Conservation (phyloP, 2,888 invertebrate species). For the Agonopterix subpropinquella region DNA sequence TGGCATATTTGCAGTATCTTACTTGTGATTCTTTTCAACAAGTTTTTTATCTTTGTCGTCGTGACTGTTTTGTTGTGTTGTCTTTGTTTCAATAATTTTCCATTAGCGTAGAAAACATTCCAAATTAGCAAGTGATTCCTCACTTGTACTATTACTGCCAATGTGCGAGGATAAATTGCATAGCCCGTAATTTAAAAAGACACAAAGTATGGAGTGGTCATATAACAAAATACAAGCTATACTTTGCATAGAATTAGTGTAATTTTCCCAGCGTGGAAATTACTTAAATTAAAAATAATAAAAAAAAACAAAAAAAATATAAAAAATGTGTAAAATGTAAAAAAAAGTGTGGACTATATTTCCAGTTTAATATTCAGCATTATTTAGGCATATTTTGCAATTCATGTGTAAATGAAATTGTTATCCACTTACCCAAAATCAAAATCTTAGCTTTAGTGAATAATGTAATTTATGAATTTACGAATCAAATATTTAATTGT, state of each 20-base stretch:
- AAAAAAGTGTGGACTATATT: constrained; percentile 70
- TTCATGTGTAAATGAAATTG: constrained; percentile 48
- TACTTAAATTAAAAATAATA: constrained; percentile 50
- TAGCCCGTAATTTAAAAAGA: constrained; percentile 68
- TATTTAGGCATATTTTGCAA: constrained; percentile 71
- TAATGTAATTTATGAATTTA: constrained; percentile 51
- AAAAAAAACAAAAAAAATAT: constrained; percentile 42
- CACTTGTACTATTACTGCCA: constrained; percentile 66
- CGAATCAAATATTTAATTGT: constrained; percentile 40
- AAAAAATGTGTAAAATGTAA: constrained; percentile 35
- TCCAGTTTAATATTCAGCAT: constrained; percentile 77
- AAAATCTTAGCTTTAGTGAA: constrained; percentile 65
- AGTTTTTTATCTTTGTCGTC: constrained; percentile 5
- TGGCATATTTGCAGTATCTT: constrained; percentile 72
- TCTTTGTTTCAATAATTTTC: constrained; percentile 11
- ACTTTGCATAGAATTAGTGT: constrained; percentile 95
- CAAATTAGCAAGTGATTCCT: constrained; percentile 41
- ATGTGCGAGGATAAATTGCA: constrained; percentile 72
- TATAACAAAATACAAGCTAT: constrained; percentile 85
- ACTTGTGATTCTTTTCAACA: constrained; percentile 47
- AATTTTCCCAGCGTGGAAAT: constrained; percentile 85
- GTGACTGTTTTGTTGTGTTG: constrained; percentile 8
- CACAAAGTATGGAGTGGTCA: constrained; percentile 75
- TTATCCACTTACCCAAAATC: constrained; percentile 50
- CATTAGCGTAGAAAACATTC: constrained; percentile 11